Conservation (phyloP, 2,113 vertebrate species). For the Sinocyclocheilus maitianheensis region DNA sequence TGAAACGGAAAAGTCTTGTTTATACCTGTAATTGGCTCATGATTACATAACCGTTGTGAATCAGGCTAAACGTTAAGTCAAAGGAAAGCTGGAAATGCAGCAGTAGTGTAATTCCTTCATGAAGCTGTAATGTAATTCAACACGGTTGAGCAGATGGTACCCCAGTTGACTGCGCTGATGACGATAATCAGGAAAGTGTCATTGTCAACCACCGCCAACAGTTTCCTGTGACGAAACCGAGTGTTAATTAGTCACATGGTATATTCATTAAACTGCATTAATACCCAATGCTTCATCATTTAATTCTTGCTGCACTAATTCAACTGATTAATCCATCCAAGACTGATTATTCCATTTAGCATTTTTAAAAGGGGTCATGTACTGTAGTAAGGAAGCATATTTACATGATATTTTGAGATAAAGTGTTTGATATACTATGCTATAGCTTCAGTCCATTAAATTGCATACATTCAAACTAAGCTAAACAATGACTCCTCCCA, state of each 20-base stretch:
- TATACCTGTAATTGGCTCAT: conserved; percentile 38
- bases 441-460: neutral
- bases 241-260: conserved; percentile 31
- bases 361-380: neutral
- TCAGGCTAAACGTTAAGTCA: neutral
- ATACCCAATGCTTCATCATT: neutral
- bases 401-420: neutral
- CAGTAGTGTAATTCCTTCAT: conserved; percentile 13
- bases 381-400: neutral
- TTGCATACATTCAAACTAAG: neutral
- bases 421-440: neutral
- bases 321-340: neutral
- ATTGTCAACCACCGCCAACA: conserved; percentile 33
- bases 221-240: conserved; percentile 15
- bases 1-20: conserved; percentile 13
- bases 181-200: conserved; percentile 30
- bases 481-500: neutral
- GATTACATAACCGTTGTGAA: neutral
- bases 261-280: conserved; percentile 1
- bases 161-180: conserved; percentile 3
- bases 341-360: neutral
- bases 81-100: conserved; percentile 28
- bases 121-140: conserved; percentile 38
- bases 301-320: neutral
- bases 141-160: conserved; percentile 35